Conservation (phyloP, 2,888 invertebrate species). For the Stenodera caucasica region DNA sequence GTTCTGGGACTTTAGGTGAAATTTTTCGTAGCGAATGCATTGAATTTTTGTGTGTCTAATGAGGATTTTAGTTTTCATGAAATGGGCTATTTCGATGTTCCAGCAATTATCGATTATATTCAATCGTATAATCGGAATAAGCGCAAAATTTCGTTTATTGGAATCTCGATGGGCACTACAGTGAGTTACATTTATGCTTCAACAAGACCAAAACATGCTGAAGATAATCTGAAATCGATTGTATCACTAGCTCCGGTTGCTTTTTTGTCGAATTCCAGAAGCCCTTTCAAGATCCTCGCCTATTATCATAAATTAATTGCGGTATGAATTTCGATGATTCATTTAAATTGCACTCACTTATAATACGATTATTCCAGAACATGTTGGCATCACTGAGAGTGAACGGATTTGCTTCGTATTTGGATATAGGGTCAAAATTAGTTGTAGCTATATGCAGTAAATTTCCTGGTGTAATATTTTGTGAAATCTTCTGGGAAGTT, state of each 20-base stretch:
- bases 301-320: constrained; percentile 13
- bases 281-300: constrained; percentile 18
- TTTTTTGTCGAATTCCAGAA: constrained; percentile 61
- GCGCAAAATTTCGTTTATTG: constrained; percentile 68
- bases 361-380: background rate
- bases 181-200: constrained; percentile 69
- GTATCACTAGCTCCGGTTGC: constrained; percentile 70
- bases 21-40: background rate
- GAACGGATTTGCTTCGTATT: background rate
- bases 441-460: background rate
- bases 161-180: constrained; percentile 87
- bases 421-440: no score
- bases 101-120: constrained; percentile 76
- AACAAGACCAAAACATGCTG: constrained; percentile 64
- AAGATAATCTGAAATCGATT: constrained; percentile 65
- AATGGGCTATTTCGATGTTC: constrained; percentile 79
- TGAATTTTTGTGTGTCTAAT: no score
- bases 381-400: background rate
- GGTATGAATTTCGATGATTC: constrained; percentile 18
- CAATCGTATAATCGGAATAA: constrained; percentile 56
- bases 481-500: background rate
- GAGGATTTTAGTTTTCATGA: constrained; percentile 85
- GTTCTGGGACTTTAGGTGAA: constrained; percentile 67
- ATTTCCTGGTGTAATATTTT: constrained; percentile 5
- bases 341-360: background rate